Conservation (phyloP, 2,113 vertebrate genomes). For the Terrapene triunguis region DNA sequence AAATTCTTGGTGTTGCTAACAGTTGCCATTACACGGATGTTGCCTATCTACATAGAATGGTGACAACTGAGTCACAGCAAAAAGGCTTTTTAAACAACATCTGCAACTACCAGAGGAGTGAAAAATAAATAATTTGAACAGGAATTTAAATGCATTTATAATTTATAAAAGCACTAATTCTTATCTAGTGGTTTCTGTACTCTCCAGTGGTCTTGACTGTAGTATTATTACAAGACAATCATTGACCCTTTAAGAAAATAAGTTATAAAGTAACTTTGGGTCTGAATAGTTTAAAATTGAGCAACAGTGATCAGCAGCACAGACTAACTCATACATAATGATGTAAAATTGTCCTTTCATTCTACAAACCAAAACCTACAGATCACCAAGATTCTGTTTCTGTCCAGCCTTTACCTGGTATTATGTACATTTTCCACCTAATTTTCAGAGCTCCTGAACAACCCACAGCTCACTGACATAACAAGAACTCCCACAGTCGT, state of each 20-base stretch:
- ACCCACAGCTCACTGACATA: accelerated
- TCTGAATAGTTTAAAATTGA: accelerated
- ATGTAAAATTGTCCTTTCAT: not conserved
- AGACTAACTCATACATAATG: not conserved
- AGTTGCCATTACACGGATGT: not conserved
- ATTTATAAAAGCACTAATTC: not conserved
- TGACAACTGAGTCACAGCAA: not conserved
- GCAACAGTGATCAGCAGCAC: accelerated
- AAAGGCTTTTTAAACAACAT: not conserved
- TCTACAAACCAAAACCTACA: accelerated
- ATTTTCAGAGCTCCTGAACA: not conserved
- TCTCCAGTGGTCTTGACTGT: not conserved
- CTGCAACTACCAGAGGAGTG: not conserved
- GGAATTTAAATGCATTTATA: not conserved
- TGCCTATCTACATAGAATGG: not conserved
- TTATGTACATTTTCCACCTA: not conserved
- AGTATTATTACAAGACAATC: not conserved
- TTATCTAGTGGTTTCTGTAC: not conserved
- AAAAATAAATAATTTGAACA: not conserved
- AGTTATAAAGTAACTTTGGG: not conserved
- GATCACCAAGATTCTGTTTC: not conserved
- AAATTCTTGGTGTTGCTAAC: not conserved
- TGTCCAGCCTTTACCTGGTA: not conserved
- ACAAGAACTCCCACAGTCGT: accelerated
- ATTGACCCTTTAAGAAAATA: not conserved